These are phyloP conservation scores for Oeneis ivallda DNA, from an alignment of 2,888 invertebrate species.

Conservation along the genomic window DNA sequence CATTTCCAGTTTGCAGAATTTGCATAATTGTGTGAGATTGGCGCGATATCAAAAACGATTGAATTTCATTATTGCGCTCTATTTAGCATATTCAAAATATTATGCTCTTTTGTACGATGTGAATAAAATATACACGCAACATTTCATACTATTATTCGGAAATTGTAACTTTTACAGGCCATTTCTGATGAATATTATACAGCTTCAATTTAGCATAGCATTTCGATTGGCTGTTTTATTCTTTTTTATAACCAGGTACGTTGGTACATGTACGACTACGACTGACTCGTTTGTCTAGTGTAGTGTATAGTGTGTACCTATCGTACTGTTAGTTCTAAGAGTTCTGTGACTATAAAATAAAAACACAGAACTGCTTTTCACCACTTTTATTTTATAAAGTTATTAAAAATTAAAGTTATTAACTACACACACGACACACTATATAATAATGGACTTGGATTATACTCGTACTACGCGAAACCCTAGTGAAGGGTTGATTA, in stretches of 20 bases:
- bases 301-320: too few relatives aligned
- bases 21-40: constrained; percentile 18
- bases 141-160: background rate
- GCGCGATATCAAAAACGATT: constrained; percentile 21
- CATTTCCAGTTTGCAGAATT: constrained; percentile 12
- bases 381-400: too few relatives aligned
- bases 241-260: background rate
- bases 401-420: too few relatives aligned
- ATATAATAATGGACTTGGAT: too few relatives aligned
- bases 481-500: too few relatives aligned
- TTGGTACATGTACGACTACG: background rate
- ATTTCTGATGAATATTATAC: background rate
- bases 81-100: constrained; percentile 20
- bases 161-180: constrained; percentile 9
- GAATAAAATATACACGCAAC: constrained; percentile 7
- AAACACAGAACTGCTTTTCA: too few relatives aligned
- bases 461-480: too few relatives aligned
- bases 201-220: background rate
- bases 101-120: constrained; percentile 17
- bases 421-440: too few relatives aligned
- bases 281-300: too few relatives aligned
- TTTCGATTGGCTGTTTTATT: background rate
- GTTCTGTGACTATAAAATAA: too few relatives aligned
- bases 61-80: constrained; percentile 12
- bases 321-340: too few relatives aligned